Evolutionary conservation across 2,888 invertebrate genomes (phyloP).

Genomic region (Hypercompe scribonia): DNA sequence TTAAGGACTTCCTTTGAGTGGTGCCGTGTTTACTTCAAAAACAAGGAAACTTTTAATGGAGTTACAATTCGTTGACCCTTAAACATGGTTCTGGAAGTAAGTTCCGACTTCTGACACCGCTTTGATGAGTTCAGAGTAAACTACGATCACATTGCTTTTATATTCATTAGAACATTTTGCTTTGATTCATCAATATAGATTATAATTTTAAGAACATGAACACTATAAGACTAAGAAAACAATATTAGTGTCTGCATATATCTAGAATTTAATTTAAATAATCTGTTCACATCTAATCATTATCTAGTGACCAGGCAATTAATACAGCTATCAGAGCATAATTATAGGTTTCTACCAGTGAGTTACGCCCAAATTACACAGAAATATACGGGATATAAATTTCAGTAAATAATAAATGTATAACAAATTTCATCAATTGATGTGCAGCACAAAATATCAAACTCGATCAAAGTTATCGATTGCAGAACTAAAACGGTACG

Average conservation of each 20-base stretch:
- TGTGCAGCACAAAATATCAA: slow-evolving; percentile 45
- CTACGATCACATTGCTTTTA: slow-evolving; percentile 27
- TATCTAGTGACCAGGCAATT: slow-evolving; percentile 23
- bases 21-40: slow-evolving; percentile 78
- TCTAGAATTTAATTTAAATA: neutral
- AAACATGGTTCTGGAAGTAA: slow-evolving; percentile 59
- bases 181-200: neutral
- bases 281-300: slow-evolving; percentile 31
- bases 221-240: neutral
- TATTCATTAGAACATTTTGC: slow-evolving; percentile 26
- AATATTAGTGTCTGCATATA: neutral
- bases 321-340: slow-evolving; percentile 40
- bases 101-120: slow-evolving; percentile 44
- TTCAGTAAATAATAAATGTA: slow-evolving; percentile 65
- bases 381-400: slow-evolving; percentile 58
- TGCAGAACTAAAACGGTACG: slow-evolving; percentile 60
- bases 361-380: slow-evolving; percentile 33
- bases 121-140: slow-evolving; percentile 37
- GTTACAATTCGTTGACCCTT: slow-evolving; percentile 80
- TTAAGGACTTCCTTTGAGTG: slow-evolving; percentile 84
- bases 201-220: neutral
- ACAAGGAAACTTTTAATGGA: slow-evolving; percentile 84
- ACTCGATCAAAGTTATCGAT: slow-evolving; percentile 72
- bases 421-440: slow-evolving; percentile 34
- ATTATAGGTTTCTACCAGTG: slow-evolving; percentile 27